A percentile compares a stretch with the other conserved stretches of the same genome.
Conservation (phyloP, 2,797 vertebrate genomes). For the Lates japonicus region DNA sequence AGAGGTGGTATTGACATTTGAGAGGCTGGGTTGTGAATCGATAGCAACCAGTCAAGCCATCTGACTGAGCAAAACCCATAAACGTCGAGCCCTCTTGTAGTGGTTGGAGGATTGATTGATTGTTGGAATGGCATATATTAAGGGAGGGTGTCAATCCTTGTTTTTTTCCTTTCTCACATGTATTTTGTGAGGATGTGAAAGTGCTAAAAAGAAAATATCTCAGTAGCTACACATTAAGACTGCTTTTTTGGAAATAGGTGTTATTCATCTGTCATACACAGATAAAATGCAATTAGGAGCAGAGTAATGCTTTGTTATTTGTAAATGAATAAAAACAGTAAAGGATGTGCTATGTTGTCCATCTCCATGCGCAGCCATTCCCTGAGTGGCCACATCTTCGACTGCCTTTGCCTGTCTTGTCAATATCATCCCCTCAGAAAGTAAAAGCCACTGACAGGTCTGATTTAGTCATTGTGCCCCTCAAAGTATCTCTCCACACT, state of each 20-base stretch:
- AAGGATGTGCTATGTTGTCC: slow-evolving; percentile 2
- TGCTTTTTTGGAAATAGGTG: neutral
- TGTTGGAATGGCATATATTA: slow-evolving; percentile 88
- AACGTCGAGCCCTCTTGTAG: slow-evolving; percentile 89
- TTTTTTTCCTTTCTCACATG: slow-evolving; percentile 43
- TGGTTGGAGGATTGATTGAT: slow-evolving; percentile 93
- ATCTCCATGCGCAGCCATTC: slow-evolving; percentile 20
- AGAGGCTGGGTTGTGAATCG: slow-evolving; percentile 89
- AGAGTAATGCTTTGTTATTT: neutral
- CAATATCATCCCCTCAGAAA: slow-evolving; percentile 85
- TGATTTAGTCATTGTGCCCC: slow-evolving; percentile 94
- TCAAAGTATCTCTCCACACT: slow-evolving; percentile 95
- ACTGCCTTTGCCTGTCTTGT: slow-evolving; percentile 79
- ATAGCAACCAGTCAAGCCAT: slow-evolving; percentile 90
- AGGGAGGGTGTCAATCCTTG: slow-evolving; percentile 80
- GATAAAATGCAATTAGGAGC: slow-evolving; percentile 7
- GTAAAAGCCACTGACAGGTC: slow-evolving; percentile 90
- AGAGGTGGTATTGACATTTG: slow-evolving; percentile 95
- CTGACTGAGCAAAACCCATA: slow-evolving; percentile 93
- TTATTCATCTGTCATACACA: neutral
- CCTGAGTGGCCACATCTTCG: slow-evolving; percentile 28
- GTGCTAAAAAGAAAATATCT: neutral
- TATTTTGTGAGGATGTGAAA: slow-evolving; percentile 33
- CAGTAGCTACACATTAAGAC: neutral
- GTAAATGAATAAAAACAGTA: slow-evolving; percentile 1